Evolutionary conservation across 2,797 vertebrate genomes (phyloP).

Genomic region (Silurus aristotelis): DNA sequence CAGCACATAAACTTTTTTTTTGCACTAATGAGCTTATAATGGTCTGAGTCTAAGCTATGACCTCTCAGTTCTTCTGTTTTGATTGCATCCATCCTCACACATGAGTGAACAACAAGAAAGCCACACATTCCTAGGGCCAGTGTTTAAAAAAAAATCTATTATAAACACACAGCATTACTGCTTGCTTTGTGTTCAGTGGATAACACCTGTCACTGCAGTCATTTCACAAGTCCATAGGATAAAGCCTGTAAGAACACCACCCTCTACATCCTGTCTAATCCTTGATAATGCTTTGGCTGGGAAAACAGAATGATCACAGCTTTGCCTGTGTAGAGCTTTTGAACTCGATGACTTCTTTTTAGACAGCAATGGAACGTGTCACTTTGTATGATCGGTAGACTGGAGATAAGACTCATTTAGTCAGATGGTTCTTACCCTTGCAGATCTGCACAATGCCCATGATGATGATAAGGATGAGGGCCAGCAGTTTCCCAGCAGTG

Average conservation of each 20-base stretch:
- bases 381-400: neutral
- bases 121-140: neutral
- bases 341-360: conserved; percentile 58
- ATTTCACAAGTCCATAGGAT: conserved; percentile 56
- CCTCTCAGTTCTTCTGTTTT: conserved; percentile 12
- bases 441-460: conserved; percentile 93
- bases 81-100: neutral
- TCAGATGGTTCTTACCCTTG: conserved; percentile 76
- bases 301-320: conserved; percentile 60
- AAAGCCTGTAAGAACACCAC: conserved; percentile 49
- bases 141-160: conserved; percentile 1
- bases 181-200: conserved; percentile 31
- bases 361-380: neutral
- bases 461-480: conserved; percentile 88
- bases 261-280: conserved; percentile 59
- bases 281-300: conserved; percentile 50
- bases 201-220: conserved; percentile 41
- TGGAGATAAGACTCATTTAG: conserved; percentile 18
- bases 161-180: conserved; percentile 39
- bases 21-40: neutral
- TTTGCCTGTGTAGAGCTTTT: conserved; percentile 55
- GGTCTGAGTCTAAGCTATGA: conserved; percentile 14
- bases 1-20: neutral
- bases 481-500: conserved; percentile 90
- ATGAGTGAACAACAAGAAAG: conserved; percentile 28